Percentiles rank a stretch among this genome's conserved stretches.
Evolutionary conservation across 1,140 invertebrate species (phyloP).

Genomic region (Diorhabda carinulata): DNA sequence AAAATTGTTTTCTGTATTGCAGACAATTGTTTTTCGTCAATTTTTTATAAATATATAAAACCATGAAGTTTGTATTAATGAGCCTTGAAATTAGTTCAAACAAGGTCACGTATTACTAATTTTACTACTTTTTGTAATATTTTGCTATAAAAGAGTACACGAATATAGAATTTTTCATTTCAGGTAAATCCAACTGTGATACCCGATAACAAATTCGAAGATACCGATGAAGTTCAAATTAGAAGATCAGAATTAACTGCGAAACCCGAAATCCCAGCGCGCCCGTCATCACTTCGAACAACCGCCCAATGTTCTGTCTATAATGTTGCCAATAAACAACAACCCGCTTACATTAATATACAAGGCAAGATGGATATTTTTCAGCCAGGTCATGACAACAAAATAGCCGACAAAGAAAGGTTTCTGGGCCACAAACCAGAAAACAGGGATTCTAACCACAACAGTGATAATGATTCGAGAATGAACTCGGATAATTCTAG

Average conservation of each 20-base stretch:
- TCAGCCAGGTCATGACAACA: slow-evolving; percentile 42
- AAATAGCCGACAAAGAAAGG: slow-evolving; percentile 31
- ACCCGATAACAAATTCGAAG: slow-evolving; percentile 15
- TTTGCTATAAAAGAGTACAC: neutral
- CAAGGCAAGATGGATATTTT: slow-evolving; percentile 34
- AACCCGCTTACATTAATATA: slow-evolving; percentile 43
- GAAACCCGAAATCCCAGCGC: slow-evolving; percentile 68
- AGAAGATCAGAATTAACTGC: slow-evolving; percentile 24
- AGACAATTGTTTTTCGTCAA: too few species aligned
- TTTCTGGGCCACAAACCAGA: slow-evolving; percentile 38
- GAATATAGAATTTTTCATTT: neutral
- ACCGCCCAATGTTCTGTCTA: slow-evolving; percentile 48
- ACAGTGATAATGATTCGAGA: neutral
- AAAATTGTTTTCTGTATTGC: too few species aligned
- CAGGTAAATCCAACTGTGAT: slow-evolving; percentile 9
- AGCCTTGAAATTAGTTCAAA: too few species aligned
- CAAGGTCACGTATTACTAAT: too few species aligned
- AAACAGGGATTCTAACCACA: neutral
- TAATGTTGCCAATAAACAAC: slow-evolving; percentile 43
- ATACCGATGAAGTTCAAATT: slow-evolving; percentile 34
- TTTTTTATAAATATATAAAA: too few species aligned
- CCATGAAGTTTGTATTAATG: too few species aligned
- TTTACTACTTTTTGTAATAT: too few species aligned
- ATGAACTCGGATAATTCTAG: neutral
- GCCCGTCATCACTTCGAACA: slow-evolving; percentile 61